Base-by-base conservation (phyloP, 2,113 vertebrate genomes). In the Halcyon malimbica region DNA sequence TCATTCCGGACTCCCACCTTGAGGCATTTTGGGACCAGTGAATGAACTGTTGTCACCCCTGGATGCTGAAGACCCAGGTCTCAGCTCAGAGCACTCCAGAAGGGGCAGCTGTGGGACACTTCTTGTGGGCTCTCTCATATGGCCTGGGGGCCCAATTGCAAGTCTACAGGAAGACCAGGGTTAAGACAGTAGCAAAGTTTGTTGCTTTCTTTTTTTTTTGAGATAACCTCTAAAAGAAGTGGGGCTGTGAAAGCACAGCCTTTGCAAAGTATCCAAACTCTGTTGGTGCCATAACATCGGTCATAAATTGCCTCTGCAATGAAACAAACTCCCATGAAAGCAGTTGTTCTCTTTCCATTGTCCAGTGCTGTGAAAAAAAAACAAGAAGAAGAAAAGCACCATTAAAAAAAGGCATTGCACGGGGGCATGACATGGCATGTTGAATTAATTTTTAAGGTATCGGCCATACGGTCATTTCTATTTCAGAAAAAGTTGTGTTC, bases 381-480 rank as follows among this genome's bases (percentile, higher is more conserved):
- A 93, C 94, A 91, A 87, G 65, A 56, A 53, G 29, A 91, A 88
- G 37, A 92, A 93, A 94, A 74, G 63, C 31, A 62, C 57, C 54
- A 42, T 89, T 94, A 82, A 93, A 91, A 89, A 33, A 75, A 82
- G n/a, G 16, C 42, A 75, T 85, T 84, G 80, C 3, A 15, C 15
- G 59, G 0, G 1, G 89, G 56, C 56, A 57, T 93, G 50, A 83
- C 69, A 87, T 77, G 84, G 81, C 85, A 94, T 33, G 69, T 54
- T 96, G 87, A 96, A 96, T 89, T 96, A 33, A 87, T 95, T 97
- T 94, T 89, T 93, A 90, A 95, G 91, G 80, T 96, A 93, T 80
- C 78, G 75, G 84, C 82, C 92, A 94, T 96, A 94, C 94, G 92
- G 59, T 92, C 92, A 94, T 94, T 96, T 93, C 94, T 90, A 93